Base-by-base conservation (phyloP, 2,888 invertebrate genomes). In the Drosophila bunnanda region DNA sequence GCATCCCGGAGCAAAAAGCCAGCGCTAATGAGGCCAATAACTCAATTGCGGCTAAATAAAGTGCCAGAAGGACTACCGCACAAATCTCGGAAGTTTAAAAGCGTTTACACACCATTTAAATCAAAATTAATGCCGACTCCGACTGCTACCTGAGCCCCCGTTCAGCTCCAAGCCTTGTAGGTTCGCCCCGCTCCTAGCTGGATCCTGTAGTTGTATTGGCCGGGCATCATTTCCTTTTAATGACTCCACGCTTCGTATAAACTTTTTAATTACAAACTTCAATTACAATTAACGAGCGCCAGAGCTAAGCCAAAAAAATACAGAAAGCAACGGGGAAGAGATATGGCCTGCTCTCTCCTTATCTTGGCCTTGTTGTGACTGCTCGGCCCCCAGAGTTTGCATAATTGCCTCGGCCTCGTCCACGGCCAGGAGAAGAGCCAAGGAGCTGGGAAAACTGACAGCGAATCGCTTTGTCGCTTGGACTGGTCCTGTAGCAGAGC, bases 191-290 rank as follows among this genome's bases (percentile, higher is more conserved):
- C 22, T 28, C 41, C 38, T 22, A 17, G 17, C 41, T 48, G 62
- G 6, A 12, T 32, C 34, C 28, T 50, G 54, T 60, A 52, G 30
- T 65, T 75, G 65, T 74, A 61, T 83, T 57, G 66, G 73, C 76
- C 76, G 57, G 50, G 75, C 82, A 82, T 89, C 82, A 77, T 89
- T 85, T 68, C 69, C 70, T 84, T 89, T 89, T 89, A 83, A 89
- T 89, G 89, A 75, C 64, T 80, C 67, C 62, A 84, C 76, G 82
- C 77, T 74, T 73, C 75, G 80, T 59, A 79, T 74, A 83, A 83
- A 83, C 83, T 89, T 89, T 83, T 88, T 83, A 83, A 83, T 89
- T 83, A 82, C 88, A 89, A 88, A 89, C 83, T 83, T 83, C 89
- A 88, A 89, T 88, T 89, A 88, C 88, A 83, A 85, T 83, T 83